Base-by-base conservation (phyloP, 2,888 invertebrate species). In the Cephus nigrinus region DNA sequence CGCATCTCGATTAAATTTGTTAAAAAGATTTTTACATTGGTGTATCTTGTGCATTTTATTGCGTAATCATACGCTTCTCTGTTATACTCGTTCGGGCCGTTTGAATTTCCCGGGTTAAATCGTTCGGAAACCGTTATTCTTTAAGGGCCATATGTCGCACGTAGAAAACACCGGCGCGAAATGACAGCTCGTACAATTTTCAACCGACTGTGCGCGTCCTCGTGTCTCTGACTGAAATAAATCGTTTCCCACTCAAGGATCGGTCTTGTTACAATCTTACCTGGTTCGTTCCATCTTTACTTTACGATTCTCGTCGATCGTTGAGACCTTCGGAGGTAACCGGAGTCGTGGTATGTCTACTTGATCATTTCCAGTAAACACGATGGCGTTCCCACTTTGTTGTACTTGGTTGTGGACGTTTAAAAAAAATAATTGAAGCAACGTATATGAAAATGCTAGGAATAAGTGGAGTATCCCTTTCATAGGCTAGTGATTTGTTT, bases 1-100 rank as follows among this genome's bases (percentile, higher is more conserved):
- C 82, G 83, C 78, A 78, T 84, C 75, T 76, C 33, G 72, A 75
- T 80, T 84, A 76, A 82, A 79, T 84, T 81, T 74, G 75, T 76
- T 80, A 77, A 69, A 82, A 80, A 74, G n/a, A 81, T 79, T 75
- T 75, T 12, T 71, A 31, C 31, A 23, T 23, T 9, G 9, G 15
- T 55, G 23, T 9, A 15, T 55, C 23, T 9, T 55, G 55, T 55
- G 23, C 55, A 23, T 23, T 23, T 55, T 55, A 23, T 55, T 23
- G 55, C 55, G 55, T 23, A 55, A 55, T 55, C 23, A 5, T 23
- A 55, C 55, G 23, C 9, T 5, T 55, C 55, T 23, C 23, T 23
- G 0, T 55, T 23, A 23, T 11, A 23, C 23, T 71, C 12, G 23
- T 32, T 71, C 11, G 71, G 30, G 5, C 2, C 71, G 11, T n/a